Base-by-base conservation (phyloP, 2,797 vertebrate species). In the Lindbergichthys nudifrons region DNA sequence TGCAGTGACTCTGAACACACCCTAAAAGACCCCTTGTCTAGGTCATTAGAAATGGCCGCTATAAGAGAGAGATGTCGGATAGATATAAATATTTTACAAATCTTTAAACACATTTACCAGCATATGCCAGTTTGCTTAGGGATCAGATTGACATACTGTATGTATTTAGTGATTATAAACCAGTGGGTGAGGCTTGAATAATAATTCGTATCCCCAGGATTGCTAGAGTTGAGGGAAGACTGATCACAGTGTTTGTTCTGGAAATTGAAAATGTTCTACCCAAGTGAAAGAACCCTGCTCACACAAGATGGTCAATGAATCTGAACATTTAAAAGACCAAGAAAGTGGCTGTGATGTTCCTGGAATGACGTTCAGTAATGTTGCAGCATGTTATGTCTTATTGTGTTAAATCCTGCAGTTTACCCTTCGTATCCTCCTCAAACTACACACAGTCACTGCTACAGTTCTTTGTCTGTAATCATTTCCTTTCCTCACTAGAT, bases 401-500 rank as follows among this genome's bases (percentile, higher is more conserved):
- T 65, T 65, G 42, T 50, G 8, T 64, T 21, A 18, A 48, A 47
- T n/a, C 39, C n/a, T 61, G 9, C 39, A 45, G 10, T 45, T 69
- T 36, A 43, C 15, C 56, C 6, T 15, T 36, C 52, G 59, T 30
- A 9, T 32, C 13, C 43, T 43, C 23, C 6, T 23, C 1, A 45
- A 21, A 51, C n/a, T 39, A 62, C n/a, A 23, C 59, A 46, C 16
- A 14, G 1, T 60, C 18, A 54, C 19, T 13, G 1, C n/a, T 36
- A 5, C 36, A 50, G 9, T 73, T 80, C 47, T 59, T 26, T 45
- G 14, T 47, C 14, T 76, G 1, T 66, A 74, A 77, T 19, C 0
- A 3, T 45, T 42, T 83, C 41, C 72, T 73, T 16, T 73, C 66
- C 43, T 89, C 64, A 89, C 68, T 90, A 99, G 98, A 98, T 92